Base-by-base conservation (phyloP, 2,888 invertebrate genomes). In the Acheta domesticus region DNA sequence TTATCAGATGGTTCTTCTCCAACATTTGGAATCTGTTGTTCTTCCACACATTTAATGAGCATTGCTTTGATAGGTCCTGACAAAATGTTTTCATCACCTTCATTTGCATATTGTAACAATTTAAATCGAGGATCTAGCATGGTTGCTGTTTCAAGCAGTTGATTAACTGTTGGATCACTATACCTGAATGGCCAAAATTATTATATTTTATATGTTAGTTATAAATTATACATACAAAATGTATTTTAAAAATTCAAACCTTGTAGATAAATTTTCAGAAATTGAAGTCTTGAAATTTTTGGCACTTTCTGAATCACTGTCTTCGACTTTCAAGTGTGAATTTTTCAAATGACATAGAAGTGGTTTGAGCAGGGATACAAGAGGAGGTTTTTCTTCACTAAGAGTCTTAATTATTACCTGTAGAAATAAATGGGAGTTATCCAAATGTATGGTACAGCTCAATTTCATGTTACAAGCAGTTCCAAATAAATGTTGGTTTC, bases 321-420 rank as follows among this genome's bases (percentile, higher is more conserved):
- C 85, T 79, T 87, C 86, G 19, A 85, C 83, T 84, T 88, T 87
- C 1, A 89, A 84, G 83, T 88, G 88, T 5, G 87, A 85, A 2
- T 87, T 87, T 0, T 87, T 86, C 14, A 89, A 84, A 83, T 88
- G 87, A 86, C 88, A 87, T n/a, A 88, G 84, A n/a, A 89, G 82
- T 21, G 89, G 89, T 82, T 88, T 88, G n/a, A 89, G 80, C 20
- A 89, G 83, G 0, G 89, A 89, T 82, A 88, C 86, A 2, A 88
- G 83, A 16, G 88, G 88, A 83, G 87, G 87, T 82, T 88, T 88
- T 79, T 88, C 88, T 82, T 89, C 89, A 78, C 87, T 87, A 3
- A 89, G 84, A 0, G 88, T 88, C 84, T 87, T 86, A 21, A 88
- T 87, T 2, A 88, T 88, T 36, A 88, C 88, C 85, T 85, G 81